Evolutionary conservation across 2,888 invertebrate genomes (phyloP), one percentile per base, ranked within the genome.

Genomic region (Serrognathus titanus): DNA sequence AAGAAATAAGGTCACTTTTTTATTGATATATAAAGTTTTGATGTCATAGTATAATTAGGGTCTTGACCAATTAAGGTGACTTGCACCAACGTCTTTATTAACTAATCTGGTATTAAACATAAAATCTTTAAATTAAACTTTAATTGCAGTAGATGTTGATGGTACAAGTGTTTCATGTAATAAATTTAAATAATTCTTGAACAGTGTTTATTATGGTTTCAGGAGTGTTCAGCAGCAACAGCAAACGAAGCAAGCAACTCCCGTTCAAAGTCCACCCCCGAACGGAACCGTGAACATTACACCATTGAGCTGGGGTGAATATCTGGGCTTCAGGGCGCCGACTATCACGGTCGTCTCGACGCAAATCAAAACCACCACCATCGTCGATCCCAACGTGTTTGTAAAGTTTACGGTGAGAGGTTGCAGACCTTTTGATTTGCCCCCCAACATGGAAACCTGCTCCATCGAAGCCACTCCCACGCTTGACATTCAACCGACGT

Each of bases 391-490:
- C 1, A 62, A 69, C 41, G 69, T 73, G 0, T 70, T 75, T 4
- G 74, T 78, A 20, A 78, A 76, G 5, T 78, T 75, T 63, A 74
- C 76, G 10, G 71, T 78, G 5, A 71, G 70, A 56, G 77, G 77
- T n/a, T 78, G 78, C 57, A 71, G 67, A 51, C 78, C 78, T 8
- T 65, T 72, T 16, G 63, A 62, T 38, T 62, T 78, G 49, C 78
- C 78, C 2, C 63, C 69, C 58, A 71, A 75, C 58, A 61, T 78
- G 13, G 64, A 71, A 24, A 62, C 61, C 39, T 73, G 74, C 56
- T 52, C 63, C 36, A 55, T 63, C 24, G 24, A 31, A 31, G 24
- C 24, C 6, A 31, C 24, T 31, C 24, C 24, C 4, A 31, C 24
- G 24, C 24, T 31, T 7, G 4, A 31, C 24, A 31, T 31, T 31